Conservation (phyloP, 2,113 vertebrate species). For the Parotia lawesii region DNA sequence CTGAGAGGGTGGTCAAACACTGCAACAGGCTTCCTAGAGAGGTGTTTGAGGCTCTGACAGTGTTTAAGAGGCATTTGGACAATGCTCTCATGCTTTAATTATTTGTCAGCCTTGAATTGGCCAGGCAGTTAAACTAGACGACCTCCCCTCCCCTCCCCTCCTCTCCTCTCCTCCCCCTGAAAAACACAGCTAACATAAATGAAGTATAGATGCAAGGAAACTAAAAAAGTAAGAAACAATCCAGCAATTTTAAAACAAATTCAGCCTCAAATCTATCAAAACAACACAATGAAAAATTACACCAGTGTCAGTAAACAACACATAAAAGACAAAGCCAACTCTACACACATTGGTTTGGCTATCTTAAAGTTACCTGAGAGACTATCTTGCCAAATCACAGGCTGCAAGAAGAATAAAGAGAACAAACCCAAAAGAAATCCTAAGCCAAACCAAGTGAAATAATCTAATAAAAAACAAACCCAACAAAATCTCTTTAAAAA, state of each 20-base stretch:
- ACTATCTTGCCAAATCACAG: not conserved
- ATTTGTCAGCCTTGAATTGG: not conserved
- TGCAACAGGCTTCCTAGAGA: not conserved
- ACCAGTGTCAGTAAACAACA: not conserved
- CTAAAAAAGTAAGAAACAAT: not conserved
- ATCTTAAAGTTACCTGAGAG: not conserved
- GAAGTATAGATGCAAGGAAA: not conserved
- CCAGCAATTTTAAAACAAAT: not conserved
- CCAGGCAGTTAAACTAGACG: not conserved
- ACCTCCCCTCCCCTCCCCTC: not conserved
- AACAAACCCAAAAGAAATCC: not conserved
- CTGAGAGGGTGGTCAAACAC: not conserved
- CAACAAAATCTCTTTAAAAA: not conserved
- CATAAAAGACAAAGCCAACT: not conserved
- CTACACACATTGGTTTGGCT: not conserved
- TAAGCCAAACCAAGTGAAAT: not conserved
- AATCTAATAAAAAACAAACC: not conserved
- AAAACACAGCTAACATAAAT: not conserved
- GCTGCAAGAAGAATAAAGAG: not conserved
- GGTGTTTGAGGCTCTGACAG: not conserved
- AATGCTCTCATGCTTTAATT: not conserved
- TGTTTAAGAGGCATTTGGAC: not conserved
- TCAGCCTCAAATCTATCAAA: not conserved
- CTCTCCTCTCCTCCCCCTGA: no score
- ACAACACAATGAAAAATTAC: not conserved